These are phyloP conservation scores for Saxidomus purpurata DNA, from an alignment of 1,140 invertebrate genomes.

Conservation along the genomic window DNA sequence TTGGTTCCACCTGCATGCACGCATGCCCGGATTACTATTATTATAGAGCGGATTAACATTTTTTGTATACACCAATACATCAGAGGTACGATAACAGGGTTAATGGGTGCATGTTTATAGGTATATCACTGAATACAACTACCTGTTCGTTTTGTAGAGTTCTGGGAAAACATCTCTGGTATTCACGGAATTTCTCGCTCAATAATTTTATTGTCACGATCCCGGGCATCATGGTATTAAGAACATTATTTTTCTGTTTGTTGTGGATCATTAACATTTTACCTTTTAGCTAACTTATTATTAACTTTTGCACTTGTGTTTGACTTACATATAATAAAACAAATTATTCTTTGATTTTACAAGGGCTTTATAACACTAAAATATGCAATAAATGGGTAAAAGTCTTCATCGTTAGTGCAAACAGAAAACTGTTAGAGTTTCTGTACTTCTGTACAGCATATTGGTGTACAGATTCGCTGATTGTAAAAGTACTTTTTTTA, in stretches of 20 bases:
- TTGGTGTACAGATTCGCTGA: too few species aligned
- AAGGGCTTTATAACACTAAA: neutral
- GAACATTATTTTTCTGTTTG: neutral
- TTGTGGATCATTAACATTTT: slow-evolving; percentile 6
- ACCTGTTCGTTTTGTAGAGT: neutral
- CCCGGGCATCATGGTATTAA: neutral
- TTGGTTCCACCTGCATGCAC: neutral
- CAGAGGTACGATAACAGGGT: neutral
- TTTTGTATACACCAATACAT: neutral
- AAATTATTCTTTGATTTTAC: neutral
- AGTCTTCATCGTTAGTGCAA: too few species aligned
- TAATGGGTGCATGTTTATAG: neutral
- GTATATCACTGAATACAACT: neutral
- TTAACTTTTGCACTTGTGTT: neutral
- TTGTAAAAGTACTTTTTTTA: too few species aligned
- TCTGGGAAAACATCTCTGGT: neutral
- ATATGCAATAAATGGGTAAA: neutral
- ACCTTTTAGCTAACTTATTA: neutral
- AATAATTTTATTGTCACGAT: slow-evolving; percentile 23
- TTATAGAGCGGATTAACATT: slow-evolving; percentile 5
- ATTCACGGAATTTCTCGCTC: neutral
- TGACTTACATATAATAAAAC: neutral
- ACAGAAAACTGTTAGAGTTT: too few species aligned
- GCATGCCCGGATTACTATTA: neutral
- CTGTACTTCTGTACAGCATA: too few species aligned